Percentiles rank a stretch among this genome's conserved stretches.
Evolutionary conservation across 2,797 vertebrate species (phyloP).

Genomic region (Balearica regulorum): DNA sequence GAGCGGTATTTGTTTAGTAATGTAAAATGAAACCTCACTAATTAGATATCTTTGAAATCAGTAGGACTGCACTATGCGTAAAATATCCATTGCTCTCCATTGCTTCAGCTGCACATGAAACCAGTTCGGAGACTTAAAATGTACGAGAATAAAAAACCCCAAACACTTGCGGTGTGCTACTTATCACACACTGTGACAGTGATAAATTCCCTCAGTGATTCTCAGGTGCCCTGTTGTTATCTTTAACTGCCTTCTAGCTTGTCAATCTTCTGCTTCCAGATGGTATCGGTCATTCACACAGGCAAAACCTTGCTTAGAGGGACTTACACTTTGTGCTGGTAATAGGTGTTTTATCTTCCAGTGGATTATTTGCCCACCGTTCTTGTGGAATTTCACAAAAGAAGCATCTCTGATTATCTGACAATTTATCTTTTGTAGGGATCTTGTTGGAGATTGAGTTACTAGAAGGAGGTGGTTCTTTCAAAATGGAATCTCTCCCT

Average conservation of each 20-base stretch:
- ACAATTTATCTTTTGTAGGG: conserved; percentile 59
- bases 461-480: conserved; percentile 34
- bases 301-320: conserved; percentile 65
- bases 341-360: conserved; percentile 68
- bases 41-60: conserved; percentile 10
- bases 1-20: neutral
- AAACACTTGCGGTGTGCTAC: conserved; percentile 10
- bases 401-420: conserved; percentile 67
- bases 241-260: conserved; percentile 65
- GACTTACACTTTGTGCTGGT: conserved; percentile 64
- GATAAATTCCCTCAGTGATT: conserved; percentile 68
- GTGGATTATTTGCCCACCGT: conserved; percentile 62
- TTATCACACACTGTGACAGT: conserved; percentile 58
- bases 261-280: conserved; percentile 69
- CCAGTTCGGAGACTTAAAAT: neutral
- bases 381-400: conserved; percentile 50
- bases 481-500: conserved; percentile 39
- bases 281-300: conserved; percentile 65
- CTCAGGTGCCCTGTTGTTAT: conserved; percentile 70
- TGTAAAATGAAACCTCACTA: neutral
- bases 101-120: neutral
- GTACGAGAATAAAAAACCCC: neutral
- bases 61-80: neutral
- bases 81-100: neutral
- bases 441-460: conserved; percentile 66